Evolutionary conservation across 2,797 vertebrate genomes (phyloP).

Genomic region (Ispidina picta): DNA sequence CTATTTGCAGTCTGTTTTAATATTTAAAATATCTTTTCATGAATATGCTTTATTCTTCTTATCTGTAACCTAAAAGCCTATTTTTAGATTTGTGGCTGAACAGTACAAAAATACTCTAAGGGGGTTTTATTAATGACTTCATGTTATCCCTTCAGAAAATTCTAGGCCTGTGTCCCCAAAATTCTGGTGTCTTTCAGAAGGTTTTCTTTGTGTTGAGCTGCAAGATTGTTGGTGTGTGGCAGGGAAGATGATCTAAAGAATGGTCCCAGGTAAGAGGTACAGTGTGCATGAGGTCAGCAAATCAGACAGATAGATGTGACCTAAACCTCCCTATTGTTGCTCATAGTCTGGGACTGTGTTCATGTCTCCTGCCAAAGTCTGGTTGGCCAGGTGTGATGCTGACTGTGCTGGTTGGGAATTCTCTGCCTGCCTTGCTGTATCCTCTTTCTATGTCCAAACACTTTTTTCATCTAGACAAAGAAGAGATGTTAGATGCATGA

Average conservation of each 20-base stretch:
- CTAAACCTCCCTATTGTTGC: background rate
- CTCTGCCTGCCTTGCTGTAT: background rate
- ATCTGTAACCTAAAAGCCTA: background rate
- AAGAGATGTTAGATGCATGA: background rate
- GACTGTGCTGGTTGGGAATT: rapidly evolving
- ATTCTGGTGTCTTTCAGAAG: background rate
- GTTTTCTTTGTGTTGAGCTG: rapidly evolving
- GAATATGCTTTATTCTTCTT: background rate
- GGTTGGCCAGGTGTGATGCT: background rate
- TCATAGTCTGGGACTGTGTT: background rate
- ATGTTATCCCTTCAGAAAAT: background rate
- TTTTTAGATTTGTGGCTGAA: background rate
- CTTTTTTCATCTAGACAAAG: background rate
- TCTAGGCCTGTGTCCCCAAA: background rate
- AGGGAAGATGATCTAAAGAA: background rate
- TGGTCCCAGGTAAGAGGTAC: background rate
- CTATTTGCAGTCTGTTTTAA: background rate
- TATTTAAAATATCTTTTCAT: background rate
- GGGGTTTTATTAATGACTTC: background rate
- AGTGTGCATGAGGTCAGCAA: rapidly evolving
- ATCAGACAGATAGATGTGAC: background rate
- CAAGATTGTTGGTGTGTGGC: background rate
- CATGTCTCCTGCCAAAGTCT: background rate
- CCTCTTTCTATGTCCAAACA: background rate
- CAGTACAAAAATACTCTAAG: background rate